Conservation (phyloP, 2,797 vertebrate genomes). For the Coendou prehensilis region DNA sequence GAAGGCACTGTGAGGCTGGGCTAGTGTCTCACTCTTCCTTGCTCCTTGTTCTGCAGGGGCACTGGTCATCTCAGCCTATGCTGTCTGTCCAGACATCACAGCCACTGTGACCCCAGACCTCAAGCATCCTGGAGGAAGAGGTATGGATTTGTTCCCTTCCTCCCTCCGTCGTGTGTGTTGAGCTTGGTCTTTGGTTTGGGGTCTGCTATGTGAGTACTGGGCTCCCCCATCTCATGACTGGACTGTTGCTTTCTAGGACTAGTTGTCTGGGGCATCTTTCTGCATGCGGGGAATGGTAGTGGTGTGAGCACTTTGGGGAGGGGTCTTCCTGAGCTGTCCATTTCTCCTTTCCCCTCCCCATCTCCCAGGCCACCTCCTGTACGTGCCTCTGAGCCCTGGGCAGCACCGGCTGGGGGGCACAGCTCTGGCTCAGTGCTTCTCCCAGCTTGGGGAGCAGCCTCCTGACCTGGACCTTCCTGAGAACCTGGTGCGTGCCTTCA, state of each 20-base stretch:
- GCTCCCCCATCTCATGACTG: background rate
- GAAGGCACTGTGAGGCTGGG: too few species aligned
- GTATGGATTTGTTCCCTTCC: conserved; percentile 80
- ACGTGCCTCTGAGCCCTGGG: conserved; percentile 92
- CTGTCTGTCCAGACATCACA: conserved; percentile 95
- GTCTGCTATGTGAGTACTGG: background rate
- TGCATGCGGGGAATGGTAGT: background rate
- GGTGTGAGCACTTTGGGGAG: background rate
- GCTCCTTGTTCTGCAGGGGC: conserved; percentile 89
- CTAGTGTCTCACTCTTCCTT: background rate
- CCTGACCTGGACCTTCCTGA: conserved; percentile 93
- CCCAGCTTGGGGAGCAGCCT: conserved; percentile 93
- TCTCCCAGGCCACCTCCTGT: conserved; percentile 92
- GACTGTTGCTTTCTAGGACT: background rate
- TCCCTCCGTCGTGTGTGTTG: background rate
- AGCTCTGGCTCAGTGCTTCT: conserved; percentile 95
- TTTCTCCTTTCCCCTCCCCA: background rate
- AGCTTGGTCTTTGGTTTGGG: background rate
- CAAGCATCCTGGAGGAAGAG: conserved; percentile 92
- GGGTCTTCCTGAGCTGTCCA: background rate
- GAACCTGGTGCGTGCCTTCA: conserved; percentile 91
- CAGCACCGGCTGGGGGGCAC: conserved; percentile 93
- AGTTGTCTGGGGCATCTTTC: background rate
- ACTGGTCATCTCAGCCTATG: conserved; percentile 96
- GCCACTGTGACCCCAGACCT: conserved; percentile 96